Evolutionary conservation across 2,113 vertebrate genomes (phyloP).

Genomic region (Archocentrus centrarchus): DNA sequence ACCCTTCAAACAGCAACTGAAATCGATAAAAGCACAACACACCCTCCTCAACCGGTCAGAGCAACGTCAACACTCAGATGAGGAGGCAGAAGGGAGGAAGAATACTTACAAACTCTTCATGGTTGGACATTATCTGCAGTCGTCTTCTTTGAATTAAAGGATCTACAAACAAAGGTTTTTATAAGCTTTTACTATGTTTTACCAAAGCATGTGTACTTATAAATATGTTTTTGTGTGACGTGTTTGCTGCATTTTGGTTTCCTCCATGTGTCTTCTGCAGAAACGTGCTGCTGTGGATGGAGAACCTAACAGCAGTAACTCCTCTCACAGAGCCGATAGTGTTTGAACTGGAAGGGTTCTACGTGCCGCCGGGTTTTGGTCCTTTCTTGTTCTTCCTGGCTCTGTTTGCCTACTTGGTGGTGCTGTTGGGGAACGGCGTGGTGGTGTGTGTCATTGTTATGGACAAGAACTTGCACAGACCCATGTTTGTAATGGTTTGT

Average conservation of each 20-base stretch:
- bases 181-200: neutral
- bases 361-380: conserved; percentile 32
- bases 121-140: neutral
- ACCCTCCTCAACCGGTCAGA: neutral
- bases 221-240: neutral
- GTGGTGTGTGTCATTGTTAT: conserved; percentile 43
- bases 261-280: neutral
- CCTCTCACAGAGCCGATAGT: conserved; percentile 61
- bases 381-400: conserved; percentile 57
- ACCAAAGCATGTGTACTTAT: neutral
- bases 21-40: neutral
- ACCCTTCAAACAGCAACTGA: neutral
- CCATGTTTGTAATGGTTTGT: conserved; percentile 69
- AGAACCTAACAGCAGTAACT: conserved; percentile 28
- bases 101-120: neutral
- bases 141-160: neutral
- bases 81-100: neutral
- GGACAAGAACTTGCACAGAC: conserved; percentile 60
- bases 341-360: conserved; percentile 70
- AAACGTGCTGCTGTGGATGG: conserved; percentile 34
- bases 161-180: neutral
- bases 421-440: conserved; percentile 56
- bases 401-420: conserved; percentile 47
- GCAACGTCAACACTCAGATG: neutral
- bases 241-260: neutral